These are phyloP conservation scores for Falco berigora DNA, from an alignment of 2,797 vertebrate genomes.

Conservation along the genomic window DNA sequence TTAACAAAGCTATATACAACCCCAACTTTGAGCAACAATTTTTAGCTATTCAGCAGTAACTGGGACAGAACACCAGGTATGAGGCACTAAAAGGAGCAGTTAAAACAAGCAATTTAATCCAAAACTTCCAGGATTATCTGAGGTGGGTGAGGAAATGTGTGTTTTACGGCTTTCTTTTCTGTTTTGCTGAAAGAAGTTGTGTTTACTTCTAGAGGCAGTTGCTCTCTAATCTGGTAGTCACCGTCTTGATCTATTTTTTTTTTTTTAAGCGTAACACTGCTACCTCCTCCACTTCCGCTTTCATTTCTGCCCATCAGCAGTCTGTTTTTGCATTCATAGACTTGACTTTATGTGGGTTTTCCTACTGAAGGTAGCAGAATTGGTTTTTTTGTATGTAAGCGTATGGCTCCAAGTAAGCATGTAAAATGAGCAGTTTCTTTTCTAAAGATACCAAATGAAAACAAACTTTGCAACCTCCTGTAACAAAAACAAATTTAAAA, in stretches of 20 bases:
- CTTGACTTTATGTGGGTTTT: not conserved
- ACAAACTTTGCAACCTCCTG: not conserved
- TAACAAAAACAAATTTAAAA: not conserved
- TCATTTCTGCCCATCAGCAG: not conserved
- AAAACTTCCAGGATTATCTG: not conserved
- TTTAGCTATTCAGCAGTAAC: not conserved
- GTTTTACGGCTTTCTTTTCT: not conserved
- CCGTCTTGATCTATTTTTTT: not conserved
- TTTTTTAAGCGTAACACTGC: not conserved
- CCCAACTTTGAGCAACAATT: not conserved
- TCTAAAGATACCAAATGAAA: not conserved
- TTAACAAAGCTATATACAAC: not conserved
- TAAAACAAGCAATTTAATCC: not conserved
- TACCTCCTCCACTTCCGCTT: not conserved
- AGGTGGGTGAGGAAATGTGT: not conserved
- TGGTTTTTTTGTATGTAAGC: not conserved
- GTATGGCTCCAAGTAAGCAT: not conserved
- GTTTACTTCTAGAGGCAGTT: not conserved
- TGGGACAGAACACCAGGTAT: not conserved
- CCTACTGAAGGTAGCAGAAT: not conserved
- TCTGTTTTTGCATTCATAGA: not conserved
- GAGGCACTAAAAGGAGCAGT: not conserved
- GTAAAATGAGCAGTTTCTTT: not conserved
- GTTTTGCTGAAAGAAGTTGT: not conserved
- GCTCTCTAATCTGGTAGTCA: not conserved